Percentiles rank a stretch among this genome's conserved stretches.
Evolutionary conservation across 2,888 invertebrate genomes (phyloP).

Genomic region (Amphipoea lucens): DNA sequence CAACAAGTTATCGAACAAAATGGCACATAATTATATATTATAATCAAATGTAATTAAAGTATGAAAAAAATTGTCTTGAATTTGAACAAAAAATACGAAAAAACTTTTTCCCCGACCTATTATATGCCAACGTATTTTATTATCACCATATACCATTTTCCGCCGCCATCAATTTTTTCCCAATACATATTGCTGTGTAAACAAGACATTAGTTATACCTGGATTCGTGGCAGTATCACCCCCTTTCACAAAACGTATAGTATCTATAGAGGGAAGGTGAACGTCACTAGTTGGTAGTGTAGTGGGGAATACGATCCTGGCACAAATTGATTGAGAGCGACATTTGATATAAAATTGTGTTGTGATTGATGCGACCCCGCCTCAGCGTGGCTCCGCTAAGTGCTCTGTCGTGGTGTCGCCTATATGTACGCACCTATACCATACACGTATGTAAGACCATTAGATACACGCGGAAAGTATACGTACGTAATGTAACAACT

Average conservation of each 20-base stretch:
- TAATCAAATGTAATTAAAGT: no score
- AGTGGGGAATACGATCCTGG: conserved; percentile 86
- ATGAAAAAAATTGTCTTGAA: no score
- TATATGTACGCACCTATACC: conserved; percentile 73
- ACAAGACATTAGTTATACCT: conserved; percentile 65
- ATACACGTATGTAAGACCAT: conserved; percentile 70
- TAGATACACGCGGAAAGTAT: conserved; percentile 68
- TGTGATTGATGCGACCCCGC: conserved; percentile 89
- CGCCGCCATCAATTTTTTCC: conserved; percentile 29
- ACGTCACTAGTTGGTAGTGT: conserved; percentile 75
- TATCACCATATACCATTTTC: conserved; percentile 29
- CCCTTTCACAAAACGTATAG: conserved; percentile 61
- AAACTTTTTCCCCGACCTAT: no score
- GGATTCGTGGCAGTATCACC: conserved; percentile 61
- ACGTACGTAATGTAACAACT: conserved; percentile 56
- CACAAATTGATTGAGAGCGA: conserved; percentile 90
- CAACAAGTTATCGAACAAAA: no score
- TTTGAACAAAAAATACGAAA: no score
- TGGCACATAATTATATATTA: no score
- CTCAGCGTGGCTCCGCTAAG: conserved; percentile 85
- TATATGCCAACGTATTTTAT: background rate
- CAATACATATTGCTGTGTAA: conserved; percentile 50
- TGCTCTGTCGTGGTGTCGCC: conserved; percentile 86
- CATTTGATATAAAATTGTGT: conserved; percentile 91
- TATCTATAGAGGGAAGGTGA: conserved; percentile 73